These are phyloP conservation scores for Otolemur crassicaudatus DNA, from an alignment of 2,797 vertebrate species.

Conservation along the genomic window DNA sequence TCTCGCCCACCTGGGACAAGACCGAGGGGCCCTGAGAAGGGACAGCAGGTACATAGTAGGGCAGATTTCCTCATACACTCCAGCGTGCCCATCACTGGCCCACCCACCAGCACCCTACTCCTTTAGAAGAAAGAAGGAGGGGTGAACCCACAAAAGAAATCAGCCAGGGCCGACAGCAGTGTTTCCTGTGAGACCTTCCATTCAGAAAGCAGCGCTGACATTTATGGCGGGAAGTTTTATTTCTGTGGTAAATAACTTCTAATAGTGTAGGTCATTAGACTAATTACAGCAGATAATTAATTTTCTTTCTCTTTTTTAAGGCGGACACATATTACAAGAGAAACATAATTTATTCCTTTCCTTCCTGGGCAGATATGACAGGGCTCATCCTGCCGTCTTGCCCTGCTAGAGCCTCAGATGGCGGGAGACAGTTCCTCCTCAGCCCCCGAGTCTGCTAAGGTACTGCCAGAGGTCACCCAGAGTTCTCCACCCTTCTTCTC, in stretches of 20 bases:
- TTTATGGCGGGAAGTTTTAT: conserved; percentile 86
- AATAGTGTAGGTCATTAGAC: conserved; percentile 86
- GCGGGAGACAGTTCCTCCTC: conserved; percentile 58
- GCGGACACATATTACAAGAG: conserved; percentile 77
- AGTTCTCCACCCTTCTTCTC: neutral
- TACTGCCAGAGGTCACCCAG: neutral
- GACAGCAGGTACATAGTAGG: neutral
- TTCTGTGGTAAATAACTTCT: conserved; percentile 88
- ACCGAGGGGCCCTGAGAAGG: neutral
- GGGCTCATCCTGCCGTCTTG: conserved; percentile 56
- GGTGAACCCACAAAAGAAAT: neutral
- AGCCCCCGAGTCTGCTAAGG: neutral
- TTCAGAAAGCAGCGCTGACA: conserved; percentile 70
- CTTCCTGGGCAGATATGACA: conserved; percentile 53
- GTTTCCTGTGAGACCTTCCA: conserved; percentile 44
- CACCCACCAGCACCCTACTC: fast-evolving
- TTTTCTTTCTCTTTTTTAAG: conserved; percentile 84
- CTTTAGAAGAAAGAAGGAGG: neutral
- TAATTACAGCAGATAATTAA: conserved; percentile 88
- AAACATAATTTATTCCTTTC: conserved; percentile 80
- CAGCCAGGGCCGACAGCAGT: fast-evolving
- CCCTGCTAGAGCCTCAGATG: conserved; percentile 29
- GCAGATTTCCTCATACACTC: neutral
- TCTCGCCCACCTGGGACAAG: neutral
- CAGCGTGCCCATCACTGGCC: neutral